These are phyloP conservation scores for Lepidonotus clava DNA, from an alignment of 2,888 invertebrate genomes.

Conservation along the genomic window DNA sequence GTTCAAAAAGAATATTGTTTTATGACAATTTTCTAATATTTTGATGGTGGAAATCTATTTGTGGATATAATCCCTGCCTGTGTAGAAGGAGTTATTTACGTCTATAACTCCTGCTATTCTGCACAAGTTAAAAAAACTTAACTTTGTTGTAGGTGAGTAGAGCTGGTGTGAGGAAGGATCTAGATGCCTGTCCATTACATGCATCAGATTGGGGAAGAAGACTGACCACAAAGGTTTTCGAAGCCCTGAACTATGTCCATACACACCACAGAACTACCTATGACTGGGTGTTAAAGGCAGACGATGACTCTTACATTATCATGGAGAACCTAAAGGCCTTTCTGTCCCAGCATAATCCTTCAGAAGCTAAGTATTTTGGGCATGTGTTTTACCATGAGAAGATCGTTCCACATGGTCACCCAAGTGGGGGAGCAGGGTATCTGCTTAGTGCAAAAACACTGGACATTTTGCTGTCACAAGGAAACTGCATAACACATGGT, in stretches of 20 bases:
- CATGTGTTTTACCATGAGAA: not conserved
- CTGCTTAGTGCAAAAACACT: not conserved
- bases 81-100: too few relatives aligned
- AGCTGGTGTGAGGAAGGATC: too few relatives aligned
- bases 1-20: too few relatives aligned
- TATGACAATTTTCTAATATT: too few relatives aligned
- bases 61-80: too few relatives aligned
- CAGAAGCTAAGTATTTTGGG: not conserved
- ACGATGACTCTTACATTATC: slow-evolving; percentile 28
- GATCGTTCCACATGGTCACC: not conserved
- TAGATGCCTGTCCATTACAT: not conserved
- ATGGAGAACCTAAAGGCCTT: slow-evolving; percentile 6
- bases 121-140: too few relatives aligned
- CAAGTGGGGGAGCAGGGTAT: slow-evolving; percentile 10
- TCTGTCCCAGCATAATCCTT: not conserved
- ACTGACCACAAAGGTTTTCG: not conserved
- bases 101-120: too few relatives aligned
- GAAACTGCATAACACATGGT: not conserved
- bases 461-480: not conserved
- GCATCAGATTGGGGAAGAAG: not conserved
- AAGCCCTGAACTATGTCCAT: not conserved
- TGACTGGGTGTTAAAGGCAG: slow-evolving; percentile 30
- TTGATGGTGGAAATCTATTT: too few relatives aligned
- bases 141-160: too few relatives aligned
- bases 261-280: not conserved